Conservation (phyloP, 2,113 vertebrate genomes). For the Melospiza georgiana region DNA sequence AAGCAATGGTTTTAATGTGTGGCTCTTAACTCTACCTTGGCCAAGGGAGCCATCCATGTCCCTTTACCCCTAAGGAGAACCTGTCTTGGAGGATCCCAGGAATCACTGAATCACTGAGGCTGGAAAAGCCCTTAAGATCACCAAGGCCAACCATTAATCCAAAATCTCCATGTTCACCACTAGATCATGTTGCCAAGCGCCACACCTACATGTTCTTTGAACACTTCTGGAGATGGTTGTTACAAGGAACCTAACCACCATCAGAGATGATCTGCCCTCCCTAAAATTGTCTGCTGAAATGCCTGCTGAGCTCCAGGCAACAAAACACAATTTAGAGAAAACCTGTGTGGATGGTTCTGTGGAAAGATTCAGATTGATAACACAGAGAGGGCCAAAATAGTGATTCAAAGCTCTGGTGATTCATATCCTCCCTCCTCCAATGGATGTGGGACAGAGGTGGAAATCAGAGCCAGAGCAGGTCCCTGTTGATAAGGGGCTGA, state of each 20-base stretch:
- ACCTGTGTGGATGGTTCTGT: fast-evolving
- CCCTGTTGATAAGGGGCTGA: fast-evolving
- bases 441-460: not conserved
- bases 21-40: not conserved
- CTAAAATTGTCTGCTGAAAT: not conserved
- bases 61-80: not conserved
- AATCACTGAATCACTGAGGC: not conserved
- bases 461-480: not conserved
- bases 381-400: not conserved
- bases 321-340: not conserved
- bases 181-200: not conserved
- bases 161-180: not conserved
- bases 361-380: not conserved
- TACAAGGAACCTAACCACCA: not conserved
- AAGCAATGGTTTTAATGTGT: not conserved
- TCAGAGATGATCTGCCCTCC: not conserved
- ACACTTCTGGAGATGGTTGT: not conserved
- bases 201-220: not conserved
- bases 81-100: not conserved
- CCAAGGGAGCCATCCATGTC: not conserved
- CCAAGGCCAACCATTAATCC: not conserved
- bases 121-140: not conserved
- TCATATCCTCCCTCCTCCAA: not conserved
- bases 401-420: not conserved
- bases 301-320: not conserved